These are phyloP conservation scores for Pecten maximus DNA, from an alignment of 2,888 invertebrate genomes.

Conservation along the genomic window DNA sequence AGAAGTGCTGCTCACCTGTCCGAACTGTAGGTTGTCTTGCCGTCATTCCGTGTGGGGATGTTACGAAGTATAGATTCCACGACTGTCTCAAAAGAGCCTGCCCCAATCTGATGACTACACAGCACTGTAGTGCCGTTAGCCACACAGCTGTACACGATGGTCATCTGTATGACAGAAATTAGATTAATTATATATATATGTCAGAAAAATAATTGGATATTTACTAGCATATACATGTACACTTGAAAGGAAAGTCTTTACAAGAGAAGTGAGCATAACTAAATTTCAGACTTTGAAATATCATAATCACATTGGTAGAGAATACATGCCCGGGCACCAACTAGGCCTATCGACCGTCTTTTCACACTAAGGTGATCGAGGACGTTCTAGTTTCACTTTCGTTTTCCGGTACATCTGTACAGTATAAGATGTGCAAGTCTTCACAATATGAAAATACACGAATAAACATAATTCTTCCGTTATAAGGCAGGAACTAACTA, in stretches of 20 bases:
- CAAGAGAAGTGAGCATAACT: too few species aligned
- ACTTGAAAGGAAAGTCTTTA: too few species aligned
- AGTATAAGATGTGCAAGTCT: neutral
- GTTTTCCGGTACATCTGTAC: neutral
- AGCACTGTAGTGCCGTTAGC: slow-evolving; percentile 76
- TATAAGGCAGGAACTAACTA: neutral
- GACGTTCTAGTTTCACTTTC: neutral
- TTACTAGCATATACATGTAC: neutral
- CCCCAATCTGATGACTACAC: slow-evolving; percentile 75
- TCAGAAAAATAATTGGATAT: neutral
- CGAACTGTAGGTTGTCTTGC: slow-evolving; percentile 80
- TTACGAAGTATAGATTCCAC: slow-evolving; percentile 77
- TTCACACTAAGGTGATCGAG: too few species aligned
- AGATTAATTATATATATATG: neutral
- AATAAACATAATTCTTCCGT: neutral
- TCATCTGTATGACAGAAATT: slow-evolving; percentile 60
- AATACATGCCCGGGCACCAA: too few species aligned
- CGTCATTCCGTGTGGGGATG: slow-evolving; percentile 76
- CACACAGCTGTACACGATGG: slow-evolving; percentile 77
- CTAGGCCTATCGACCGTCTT: too few species aligned
- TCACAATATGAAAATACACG: neutral
- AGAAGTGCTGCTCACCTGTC: slow-evolving; percentile 65
- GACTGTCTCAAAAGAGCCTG: slow-evolving; percentile 73
- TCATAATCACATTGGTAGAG: too few species aligned
- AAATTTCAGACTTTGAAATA: too few species aligned